phyloP scores from a whole-genome alignment of 1,140 invertebrate species.

The Diuraphis noxia region DNA sequence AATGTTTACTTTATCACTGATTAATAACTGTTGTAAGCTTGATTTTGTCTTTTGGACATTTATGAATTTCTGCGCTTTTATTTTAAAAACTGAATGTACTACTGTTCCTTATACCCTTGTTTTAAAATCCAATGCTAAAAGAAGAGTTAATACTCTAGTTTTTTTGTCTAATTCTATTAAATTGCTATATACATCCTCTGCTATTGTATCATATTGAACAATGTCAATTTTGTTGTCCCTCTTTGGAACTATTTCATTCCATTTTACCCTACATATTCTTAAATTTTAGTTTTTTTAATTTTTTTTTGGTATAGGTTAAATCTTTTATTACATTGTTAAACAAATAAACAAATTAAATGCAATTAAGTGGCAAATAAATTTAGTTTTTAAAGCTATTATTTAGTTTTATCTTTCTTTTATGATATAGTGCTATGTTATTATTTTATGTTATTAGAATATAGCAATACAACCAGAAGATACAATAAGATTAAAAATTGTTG shows the following conservation, averaged over 20 bases:
- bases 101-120: no score
- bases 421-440: background rate
- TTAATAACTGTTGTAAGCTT: no score
- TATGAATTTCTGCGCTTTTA: no score
- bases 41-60: no score
- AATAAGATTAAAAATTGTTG: constrained; percentile 97
- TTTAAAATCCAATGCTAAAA: no score
- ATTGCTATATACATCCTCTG: background rate
- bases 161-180: no score
- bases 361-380: background rate
- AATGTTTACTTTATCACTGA: no score
- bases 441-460: constrained; percentile 70
- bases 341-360: background rate
- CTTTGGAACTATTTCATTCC: no score
- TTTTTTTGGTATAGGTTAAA: background rate
- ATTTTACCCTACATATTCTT: background rate
- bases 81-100: no score
- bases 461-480: constrained; percentile 98
- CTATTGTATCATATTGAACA: background rate
- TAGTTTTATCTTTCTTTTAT: background rate
- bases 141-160: no score
- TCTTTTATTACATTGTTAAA: background rate
- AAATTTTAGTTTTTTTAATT: background rate
- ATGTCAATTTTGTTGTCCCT: background rate
- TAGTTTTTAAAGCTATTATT: background rate